These are phyloP conservation scores for Pangasianodon hypophthalmus DNA, from an alignment of 2,113 vertebrate genomes.

Conservation along the genomic window DNA sequence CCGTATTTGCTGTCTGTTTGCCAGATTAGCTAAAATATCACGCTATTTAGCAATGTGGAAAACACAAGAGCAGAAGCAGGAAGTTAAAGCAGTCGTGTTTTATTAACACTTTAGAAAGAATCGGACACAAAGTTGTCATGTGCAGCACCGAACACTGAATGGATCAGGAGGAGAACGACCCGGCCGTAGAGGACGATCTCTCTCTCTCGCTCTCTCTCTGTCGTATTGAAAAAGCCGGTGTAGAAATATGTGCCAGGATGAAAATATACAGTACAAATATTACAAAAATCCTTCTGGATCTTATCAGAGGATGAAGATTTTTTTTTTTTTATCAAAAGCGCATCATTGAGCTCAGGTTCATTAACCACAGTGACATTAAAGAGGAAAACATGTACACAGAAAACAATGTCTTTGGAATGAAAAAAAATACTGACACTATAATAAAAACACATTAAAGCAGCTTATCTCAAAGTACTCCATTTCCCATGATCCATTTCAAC, in stretches of 20 bases:
- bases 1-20: too few species aligned
- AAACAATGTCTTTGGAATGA: background rate
- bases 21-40: too few species aligned
- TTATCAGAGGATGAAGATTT: slow-evolving; percentile 28
- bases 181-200: slow-evolving; percentile 28
- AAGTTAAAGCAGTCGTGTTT: slow-evolving; percentile 13
- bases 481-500: background rate
- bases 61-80: background rate
- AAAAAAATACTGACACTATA: background rate
- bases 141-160: slow-evolving; percentile 68
- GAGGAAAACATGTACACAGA: background rate
- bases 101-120: background rate
- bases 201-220: background rate
- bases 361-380: background rate
- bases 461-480: background rate
- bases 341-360: background rate
- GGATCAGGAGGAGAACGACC: slow-evolving; percentile 48
- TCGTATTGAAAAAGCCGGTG: slow-evolving; percentile 51
- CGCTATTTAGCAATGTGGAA: background rate
- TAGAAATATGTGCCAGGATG: slow-evolving; percentile 47
- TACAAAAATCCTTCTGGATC: slow-evolving; percentile 65
- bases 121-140: slow-evolving; percentile 33
- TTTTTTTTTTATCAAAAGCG: slow-evolving; percentile 18
- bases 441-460: background rate
- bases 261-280: slow-evolving; percentile 61